Conservation (phyloP, 2,888 invertebrate genomes). For the Limnephilus auricula region DNA sequence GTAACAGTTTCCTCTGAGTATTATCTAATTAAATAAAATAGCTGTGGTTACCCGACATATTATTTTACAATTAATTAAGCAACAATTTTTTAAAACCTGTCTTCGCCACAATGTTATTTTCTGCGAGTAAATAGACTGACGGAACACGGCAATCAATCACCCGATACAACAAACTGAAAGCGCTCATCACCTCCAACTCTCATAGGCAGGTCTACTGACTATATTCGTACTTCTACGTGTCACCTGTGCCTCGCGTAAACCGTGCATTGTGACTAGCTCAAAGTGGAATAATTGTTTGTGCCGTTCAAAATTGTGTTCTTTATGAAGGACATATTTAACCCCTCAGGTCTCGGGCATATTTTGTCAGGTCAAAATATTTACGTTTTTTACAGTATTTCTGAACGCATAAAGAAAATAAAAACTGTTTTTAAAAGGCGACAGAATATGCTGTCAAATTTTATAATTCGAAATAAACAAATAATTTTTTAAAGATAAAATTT, state of each 20-base stretch:
- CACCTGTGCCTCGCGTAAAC: neutral
- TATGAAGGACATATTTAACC: neutral
- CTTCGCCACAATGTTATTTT: neutral
- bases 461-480: no score
- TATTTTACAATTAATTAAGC: neutral
- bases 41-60: neutral
- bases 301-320: neutral
- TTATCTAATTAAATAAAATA: slow-evolving; percentile 2
- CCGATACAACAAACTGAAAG: slow-evolving; percentile 4
- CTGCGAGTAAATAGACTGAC: slow-evolving; percentile 21
- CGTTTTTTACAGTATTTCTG: no score
- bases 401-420: no score
- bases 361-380: no score
- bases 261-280: neutral
- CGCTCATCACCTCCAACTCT: slow-evolving; percentile 8
- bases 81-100: neutral
- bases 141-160: slow-evolving; percentile 19
- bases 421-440: no score
- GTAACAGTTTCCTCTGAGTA: neutral
- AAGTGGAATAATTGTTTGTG: neutral
- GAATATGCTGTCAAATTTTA: no score
- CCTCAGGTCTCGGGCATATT: no score
- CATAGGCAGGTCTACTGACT: neutral
- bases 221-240: neutral
- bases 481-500: no score